A percentile compares a stretch with the other conserved stretches of the same genome.
Evolutionary conservation across 64 coral and sea anemone species (phyloP).

Genomic region (Catalaphyllia jardinei): DNA sequence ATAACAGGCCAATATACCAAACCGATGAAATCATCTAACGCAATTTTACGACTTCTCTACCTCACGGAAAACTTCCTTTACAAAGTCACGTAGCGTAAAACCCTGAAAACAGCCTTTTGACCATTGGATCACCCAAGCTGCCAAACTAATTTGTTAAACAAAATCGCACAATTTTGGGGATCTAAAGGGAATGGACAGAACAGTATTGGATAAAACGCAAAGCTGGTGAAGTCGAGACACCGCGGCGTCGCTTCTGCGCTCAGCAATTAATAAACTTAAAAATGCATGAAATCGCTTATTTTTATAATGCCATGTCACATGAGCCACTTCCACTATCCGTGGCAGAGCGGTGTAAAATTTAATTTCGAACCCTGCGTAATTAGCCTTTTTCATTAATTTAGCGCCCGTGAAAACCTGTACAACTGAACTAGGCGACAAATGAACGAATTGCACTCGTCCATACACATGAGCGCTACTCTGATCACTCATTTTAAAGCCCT

Average conservation of each 20-base stretch:
- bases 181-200: slow-evolving; percentile 4
- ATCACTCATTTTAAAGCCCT: neutral
- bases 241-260: neutral
- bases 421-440: neutral
- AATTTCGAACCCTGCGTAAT: neutral
- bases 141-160: slow-evolving; percentile 27
- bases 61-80: neutral
- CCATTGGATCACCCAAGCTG: neutral
- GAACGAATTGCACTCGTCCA: neutral
- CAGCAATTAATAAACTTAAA: slow-evolving; percentile 21
- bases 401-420: neutral
- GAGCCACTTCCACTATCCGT: neutral
- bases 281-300: neutral
- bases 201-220: slow-evolving; percentile 24
- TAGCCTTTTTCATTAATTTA: neutral
- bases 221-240: neutral
- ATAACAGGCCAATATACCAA: neutral
- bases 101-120: neutral
- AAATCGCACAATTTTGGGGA: slow-evolving; percentile 15
- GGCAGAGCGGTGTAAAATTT: neutral
- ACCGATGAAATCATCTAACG: neutral
- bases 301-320: too few relatives aligned
- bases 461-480: neutral
- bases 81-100: neutral
- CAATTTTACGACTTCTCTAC: neutral